Base-by-base conservation (phyloP, 2,888 invertebrate genomes). In the Euzophera pinguis region DNA sequence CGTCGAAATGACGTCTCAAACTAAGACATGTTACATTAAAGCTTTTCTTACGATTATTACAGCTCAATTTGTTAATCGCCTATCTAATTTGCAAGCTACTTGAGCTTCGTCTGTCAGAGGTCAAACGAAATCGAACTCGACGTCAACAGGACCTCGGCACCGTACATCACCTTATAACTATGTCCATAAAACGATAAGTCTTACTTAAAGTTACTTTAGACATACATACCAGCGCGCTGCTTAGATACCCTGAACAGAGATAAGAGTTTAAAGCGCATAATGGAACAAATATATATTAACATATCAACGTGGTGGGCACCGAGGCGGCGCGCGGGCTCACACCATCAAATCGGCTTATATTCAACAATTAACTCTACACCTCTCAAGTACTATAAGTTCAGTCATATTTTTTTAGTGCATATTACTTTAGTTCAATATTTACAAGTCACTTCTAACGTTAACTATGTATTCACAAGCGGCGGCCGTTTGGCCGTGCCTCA, bases 21-120 rank as follows among this genome's bases (percentile, higher is more conserved):
- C 78, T 78, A 76, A 76, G 70, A 73, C 77, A 67, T 70, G 80
- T 73, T 73, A 80, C 75, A 78, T 87, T 85, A 84, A 86, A 87
- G 88, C 88, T 83, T 84, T 76, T 79, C 82, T 82, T 81, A 82
- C 70, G 75, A 76, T 69, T 75, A 80, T 62, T 64, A 77, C 67
- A 77, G 82, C 81, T 81, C 81, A 89, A 89, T 89, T 89, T 86
- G 84, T 88, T 88, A 87, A 83, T 84, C 81, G 82, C 86, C 89
- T 89, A 89, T 89, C 89, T 89, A 89, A 85, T 71, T 76, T 74
- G 81, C 80, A 78, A 81, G 82, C 84, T 81, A 81, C 75, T 76
- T 73, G 82, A 81, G 81, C 79, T 68, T 67, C 70, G 69, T 65
- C 68, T 71, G 71, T 67, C 66, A 66, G 71, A 71, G 68, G 69